Percentiles rank a stretch among this genome's conserved stretches.
These are phyloP conservation scores for Helarctos malayanus DNA, from an alignment of 2,797 vertebrate genomes.

Conservation along the genomic window DNA sequence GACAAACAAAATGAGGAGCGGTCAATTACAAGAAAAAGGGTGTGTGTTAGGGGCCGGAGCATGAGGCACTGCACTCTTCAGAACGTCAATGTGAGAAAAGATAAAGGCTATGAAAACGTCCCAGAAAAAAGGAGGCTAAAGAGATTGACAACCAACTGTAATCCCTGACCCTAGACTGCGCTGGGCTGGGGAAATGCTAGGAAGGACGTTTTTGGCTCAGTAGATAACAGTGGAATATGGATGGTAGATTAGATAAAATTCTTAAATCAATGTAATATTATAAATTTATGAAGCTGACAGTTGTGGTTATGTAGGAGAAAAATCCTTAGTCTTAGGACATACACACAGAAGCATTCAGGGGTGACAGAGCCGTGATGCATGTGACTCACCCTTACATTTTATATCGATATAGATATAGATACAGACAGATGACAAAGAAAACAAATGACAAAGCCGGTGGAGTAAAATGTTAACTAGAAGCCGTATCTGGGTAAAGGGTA, in stretches of 20 bases:
- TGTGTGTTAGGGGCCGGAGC: not conserved
- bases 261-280: not conserved
- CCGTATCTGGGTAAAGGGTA: not conserved
- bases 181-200: not conserved
- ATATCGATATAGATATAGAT: not conserved
- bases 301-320: not conserved
- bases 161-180: not conserved
- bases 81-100: not conserved
- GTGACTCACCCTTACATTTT: not conserved
- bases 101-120: not conserved
- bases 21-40: not conserved
- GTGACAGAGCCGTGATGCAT: not conserved
- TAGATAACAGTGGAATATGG: not conserved
- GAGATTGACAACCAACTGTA: not conserved
- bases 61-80: not conserved
- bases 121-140: not conserved
- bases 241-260: not conserved
- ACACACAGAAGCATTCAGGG: not conserved
- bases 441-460: not conserved
- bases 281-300: not conserved
- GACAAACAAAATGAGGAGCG: not conserved
- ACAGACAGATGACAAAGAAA: not conserved
- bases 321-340: not conserved
- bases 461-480: not conserved
- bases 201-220: not conserved